Evolutionary conservation across 1,140 invertebrate species (phyloP).

Genomic region (Eueides isabella): DNA sequence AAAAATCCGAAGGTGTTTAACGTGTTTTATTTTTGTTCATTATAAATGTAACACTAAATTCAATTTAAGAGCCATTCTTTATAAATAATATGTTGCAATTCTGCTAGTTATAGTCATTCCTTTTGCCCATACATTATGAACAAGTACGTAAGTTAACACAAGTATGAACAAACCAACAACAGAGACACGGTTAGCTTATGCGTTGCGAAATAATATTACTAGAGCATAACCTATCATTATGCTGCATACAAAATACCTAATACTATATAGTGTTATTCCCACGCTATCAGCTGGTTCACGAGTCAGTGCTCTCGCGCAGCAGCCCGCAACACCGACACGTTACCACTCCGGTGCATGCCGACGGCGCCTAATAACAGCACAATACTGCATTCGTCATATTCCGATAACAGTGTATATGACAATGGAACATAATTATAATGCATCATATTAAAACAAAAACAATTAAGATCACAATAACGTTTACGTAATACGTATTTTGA

Average conservation of each 20-base stretch:
- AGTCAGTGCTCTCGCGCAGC: constrained; percentile 57
- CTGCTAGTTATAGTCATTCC: background rate
- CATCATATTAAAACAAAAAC: background rate
- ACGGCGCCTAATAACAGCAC: constrained; percentile 15
- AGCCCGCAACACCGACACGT: constrained; percentile 42
- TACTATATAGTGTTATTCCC: constrained; percentile 56
- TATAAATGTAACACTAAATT: too few species aligned
- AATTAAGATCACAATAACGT: background rate
- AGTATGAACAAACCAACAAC: background rate
- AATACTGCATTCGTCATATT: background rate
- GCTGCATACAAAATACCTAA: constrained; percentile 31
- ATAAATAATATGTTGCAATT: too few species aligned
- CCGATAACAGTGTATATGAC: background rate
- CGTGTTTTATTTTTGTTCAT: too few species aligned
- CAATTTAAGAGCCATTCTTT: too few species aligned
- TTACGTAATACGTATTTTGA: background rate
- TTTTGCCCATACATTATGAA: background rate
- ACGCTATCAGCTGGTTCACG: constrained; percentile 75
- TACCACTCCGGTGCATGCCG: background rate
- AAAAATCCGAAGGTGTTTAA: too few species aligned
- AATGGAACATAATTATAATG: background rate
- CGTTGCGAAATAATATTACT: constrained; percentile 32
- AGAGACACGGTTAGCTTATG: background rate
- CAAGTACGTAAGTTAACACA: too few species aligned
- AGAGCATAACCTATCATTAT: constrained; percentile 42